Evolutionary conservation across 2,797 vertebrate species (phyloP).

Genomic region (Bovichtus variegatus): DNA sequence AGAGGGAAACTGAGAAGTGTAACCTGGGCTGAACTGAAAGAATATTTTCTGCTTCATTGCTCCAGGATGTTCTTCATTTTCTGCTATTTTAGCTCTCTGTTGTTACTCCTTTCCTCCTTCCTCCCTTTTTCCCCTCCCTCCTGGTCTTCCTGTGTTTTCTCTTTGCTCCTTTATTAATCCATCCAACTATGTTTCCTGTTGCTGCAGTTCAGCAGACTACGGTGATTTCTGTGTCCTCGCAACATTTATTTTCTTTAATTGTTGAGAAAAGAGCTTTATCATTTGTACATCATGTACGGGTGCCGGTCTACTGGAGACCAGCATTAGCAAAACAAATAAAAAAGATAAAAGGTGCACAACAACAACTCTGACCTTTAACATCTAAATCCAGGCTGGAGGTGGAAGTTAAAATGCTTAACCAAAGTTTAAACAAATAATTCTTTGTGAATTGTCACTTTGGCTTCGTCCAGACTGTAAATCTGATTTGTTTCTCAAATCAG

Average conservation of each 20-base stretch:
- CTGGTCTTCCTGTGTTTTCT: constrained; percentile 1
- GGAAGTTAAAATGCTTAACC: neutral
- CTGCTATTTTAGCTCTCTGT: constrained; percentile 7
- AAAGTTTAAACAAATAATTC: neutral
- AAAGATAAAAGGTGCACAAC: too few species aligned
- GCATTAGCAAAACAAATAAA: too few species aligned
- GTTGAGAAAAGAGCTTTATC: neutral
- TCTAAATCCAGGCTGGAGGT: neutral
- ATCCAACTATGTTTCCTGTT: neutral
- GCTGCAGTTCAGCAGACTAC: neutral
- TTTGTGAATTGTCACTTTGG: neutral
- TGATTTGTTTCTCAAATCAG: too few species aligned
- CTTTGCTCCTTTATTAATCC: constrained; percentile 6
- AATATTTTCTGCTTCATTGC: constrained; percentile 10
- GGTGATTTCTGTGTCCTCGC: neutral
- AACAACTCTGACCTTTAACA: neutral
- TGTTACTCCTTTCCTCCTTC: constrained; percentile 3
- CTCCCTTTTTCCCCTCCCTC: neutral
- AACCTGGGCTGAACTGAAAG: constrained; percentile 7
- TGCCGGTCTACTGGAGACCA: too few species aligned
- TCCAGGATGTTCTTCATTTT: constrained; percentile 5
- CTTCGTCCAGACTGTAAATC: too few species aligned
- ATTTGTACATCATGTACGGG: too few species aligned
- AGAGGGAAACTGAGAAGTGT: neutral
- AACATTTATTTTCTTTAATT: neutral